Evolutionary conservation across 2,113 vertebrate genomes (phyloP).

Genomic region (Oreamnos americanus): DNA sequence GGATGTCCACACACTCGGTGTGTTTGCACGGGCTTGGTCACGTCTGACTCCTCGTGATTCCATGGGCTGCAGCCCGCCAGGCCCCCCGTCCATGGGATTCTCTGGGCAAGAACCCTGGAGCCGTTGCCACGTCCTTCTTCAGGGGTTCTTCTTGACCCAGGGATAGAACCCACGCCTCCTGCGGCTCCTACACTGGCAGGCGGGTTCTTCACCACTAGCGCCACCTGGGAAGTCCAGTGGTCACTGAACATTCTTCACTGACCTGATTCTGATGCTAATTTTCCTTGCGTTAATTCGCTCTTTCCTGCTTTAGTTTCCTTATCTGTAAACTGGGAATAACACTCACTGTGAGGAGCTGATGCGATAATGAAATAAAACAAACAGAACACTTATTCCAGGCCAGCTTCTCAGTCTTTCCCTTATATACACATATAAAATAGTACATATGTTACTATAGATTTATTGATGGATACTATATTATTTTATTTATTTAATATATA

Average conservation of each 20-base stretch:
- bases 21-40: background rate
- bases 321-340: background rate
- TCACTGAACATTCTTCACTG: background rate
- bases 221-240: background rate
- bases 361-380: background rate
- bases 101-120: background rate
- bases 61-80: background rate
- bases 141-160: background rate
- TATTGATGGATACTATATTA: background rate
- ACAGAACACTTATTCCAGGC: background rate
- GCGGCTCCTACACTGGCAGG: fast-evolving
- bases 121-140: background rate
- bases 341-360: background rate
- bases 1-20: background rate
- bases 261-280: fast-evolving
- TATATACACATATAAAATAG: background rate
- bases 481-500: too few species aligned
- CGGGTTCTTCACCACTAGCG: background rate
- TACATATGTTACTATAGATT: background rate
- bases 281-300: background rate
- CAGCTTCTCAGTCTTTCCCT: background rate
- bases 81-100: background rate
- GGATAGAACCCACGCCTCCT: fast-evolving
- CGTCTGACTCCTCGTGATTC: background rate
- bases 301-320: background rate